A percentile compares a stretch with the other conserved stretches of the same genome.
These are phyloP conservation scores for Beroe forskalii DNA, from an alignment of 37 sponge, comb jelly and placozoan species.

Conservation along the genomic window DNA sequence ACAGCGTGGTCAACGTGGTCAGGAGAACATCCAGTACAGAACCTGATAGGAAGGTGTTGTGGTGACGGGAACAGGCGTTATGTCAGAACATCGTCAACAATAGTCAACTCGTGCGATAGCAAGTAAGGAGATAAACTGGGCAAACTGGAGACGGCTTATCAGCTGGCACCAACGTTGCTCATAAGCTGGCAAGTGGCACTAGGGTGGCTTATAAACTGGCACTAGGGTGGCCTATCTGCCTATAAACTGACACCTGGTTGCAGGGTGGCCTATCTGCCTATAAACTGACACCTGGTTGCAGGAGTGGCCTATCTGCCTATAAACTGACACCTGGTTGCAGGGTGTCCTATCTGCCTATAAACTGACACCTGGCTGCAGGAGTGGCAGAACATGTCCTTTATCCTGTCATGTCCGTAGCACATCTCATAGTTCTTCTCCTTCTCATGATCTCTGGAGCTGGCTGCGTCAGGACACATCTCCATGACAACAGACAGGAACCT, in stretches of 20 bases:
- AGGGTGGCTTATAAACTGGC: not conserved
- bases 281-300: conserved; percentile 24
- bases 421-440: conserved; percentile 44
- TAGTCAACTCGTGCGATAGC: no score
- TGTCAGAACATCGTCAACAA: no score
- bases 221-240: not conserved
- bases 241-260: not conserved
- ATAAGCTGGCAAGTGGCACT: not conserved
- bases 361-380: conserved; percentile 48
- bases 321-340: conserved; percentile 7
- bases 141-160: no score
- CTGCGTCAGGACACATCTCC: conserved; percentile 57
- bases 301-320: not conserved
- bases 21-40: conserved; percentile 13
- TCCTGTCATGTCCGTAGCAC: conserved; percentile 65
- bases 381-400: conserved; percentile 51
- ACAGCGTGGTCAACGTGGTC: conserved; percentile 60
- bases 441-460: not conserved
- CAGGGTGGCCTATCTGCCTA: not conserved
- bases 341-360: not conserved
- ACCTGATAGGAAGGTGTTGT: no score
- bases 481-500: conserved; percentile 22
- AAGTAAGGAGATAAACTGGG: no score
- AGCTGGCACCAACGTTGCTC: no score
- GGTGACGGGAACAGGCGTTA: no score